These are phyloP conservation scores for Heterotis niloticus DNA, from an alignment of 2,113 vertebrate species.

Conservation along the genomic window DNA sequence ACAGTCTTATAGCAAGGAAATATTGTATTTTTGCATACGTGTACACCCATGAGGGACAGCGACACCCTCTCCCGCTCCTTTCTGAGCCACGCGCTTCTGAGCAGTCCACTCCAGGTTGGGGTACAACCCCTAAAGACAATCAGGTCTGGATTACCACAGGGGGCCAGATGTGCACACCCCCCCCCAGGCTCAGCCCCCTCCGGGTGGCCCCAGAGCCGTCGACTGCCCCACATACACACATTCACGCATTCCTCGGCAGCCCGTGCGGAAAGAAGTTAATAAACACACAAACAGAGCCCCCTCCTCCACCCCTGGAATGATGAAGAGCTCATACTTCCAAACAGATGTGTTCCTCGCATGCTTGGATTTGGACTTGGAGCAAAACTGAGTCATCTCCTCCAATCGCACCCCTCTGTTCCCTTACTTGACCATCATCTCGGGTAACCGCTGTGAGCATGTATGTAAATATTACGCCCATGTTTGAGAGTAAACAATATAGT, in stretches of 20 bases:
- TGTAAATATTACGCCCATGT: too few relatives aligned
- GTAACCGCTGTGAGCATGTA: too few relatives aligned
- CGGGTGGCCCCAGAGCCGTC: not conserved
- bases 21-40: too few relatives aligned
- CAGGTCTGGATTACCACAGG: not conserved
- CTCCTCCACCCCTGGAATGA: not conserved
- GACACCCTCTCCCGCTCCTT: not conserved
- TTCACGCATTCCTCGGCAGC: not conserved
- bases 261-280: conserved; percentile 3
- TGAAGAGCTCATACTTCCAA: not conserved
- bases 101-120: too few relatives aligned
- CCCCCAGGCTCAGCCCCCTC: not conserved
- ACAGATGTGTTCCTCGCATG: not conserved
- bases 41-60: not conserved
- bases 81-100: not conserved
- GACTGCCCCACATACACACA: not conserved
- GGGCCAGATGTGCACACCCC: not conserved
- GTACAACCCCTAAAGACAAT: too few relatives aligned
- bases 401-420: too few relatives aligned
- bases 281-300: not conserved
- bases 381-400: too few relatives aligned
- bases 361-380: not conserved
- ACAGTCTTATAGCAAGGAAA: too few relatives aligned
- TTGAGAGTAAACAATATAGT: too few relatives aligned
- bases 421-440: too few relatives aligned